phyloP scores from a whole-genome alignment of 2,888 invertebrate genomes.

The Thera obeliscata region DNA sequence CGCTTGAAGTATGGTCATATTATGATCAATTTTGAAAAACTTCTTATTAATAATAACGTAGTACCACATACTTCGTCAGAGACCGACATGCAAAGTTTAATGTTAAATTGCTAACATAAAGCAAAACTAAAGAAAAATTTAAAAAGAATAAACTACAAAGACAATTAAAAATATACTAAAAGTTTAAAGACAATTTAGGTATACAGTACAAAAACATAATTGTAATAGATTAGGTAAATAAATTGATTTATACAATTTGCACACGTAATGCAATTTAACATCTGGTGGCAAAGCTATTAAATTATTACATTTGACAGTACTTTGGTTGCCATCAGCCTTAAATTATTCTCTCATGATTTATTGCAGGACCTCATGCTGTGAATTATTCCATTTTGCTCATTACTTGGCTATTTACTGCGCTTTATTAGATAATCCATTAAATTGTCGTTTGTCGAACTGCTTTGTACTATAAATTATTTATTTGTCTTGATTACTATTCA shows the following conservation, averaged over 20 bases:
- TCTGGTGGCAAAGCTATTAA: conserved; percentile 7
- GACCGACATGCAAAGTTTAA: no score
- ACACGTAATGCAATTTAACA: not conserved
- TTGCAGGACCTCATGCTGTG: not conserved
- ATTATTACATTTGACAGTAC: conserved; percentile 7
- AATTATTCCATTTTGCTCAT: conserved; percentile 12
- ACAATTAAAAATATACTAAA: no score
- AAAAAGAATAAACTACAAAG: no score
- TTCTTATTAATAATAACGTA: no score
- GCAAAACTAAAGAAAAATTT: no score
- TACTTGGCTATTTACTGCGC: not conserved
- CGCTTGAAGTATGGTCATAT: not conserved
- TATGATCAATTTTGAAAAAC: no score
- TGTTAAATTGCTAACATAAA: no score
- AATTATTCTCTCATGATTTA: conserved; percentile 17
- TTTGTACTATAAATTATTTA: not conserved
- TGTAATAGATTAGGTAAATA: not conserved
- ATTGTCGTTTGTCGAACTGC: conserved; percentile 11
- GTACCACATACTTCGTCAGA: no score
- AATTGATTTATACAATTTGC: not conserved
- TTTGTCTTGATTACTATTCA: no score
- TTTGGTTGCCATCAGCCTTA: conserved; percentile 6
- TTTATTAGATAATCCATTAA: conserved; percentile 15
- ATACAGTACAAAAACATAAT: no score
- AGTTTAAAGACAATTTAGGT: no score